Conservation (phyloP, 2,888 invertebrate species). For the Phlogophora meticulosa region DNA sequence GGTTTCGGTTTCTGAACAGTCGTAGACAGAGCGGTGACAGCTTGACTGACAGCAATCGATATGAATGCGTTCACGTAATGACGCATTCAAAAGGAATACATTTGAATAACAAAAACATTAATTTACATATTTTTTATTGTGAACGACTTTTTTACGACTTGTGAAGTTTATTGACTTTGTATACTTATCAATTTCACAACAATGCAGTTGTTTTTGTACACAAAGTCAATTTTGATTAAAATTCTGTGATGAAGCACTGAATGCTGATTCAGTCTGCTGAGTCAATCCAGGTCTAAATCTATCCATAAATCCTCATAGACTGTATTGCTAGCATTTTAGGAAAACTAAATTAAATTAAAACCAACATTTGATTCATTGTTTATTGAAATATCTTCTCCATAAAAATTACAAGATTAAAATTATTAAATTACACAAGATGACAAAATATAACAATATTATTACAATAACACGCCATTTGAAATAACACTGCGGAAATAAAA, state of each 20-base stretch:
- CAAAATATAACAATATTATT: conserved; percentile 66
- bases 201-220: conserved; percentile 13
- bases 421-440: conserved; percentile 70
- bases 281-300: too few species aligned
- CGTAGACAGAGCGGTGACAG: conserved; percentile 63
- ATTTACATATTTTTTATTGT: conserved; percentile 48
- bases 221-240: too few species aligned
- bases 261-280: too few species aligned
- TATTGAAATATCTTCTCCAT: conserved; percentile 73
- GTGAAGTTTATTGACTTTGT: conserved; percentile 37
- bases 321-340: too few species aligned
- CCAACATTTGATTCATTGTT: conserved; percentile 69
- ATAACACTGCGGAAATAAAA: conserved; percentile 67
- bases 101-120: conserved; percentile 46
- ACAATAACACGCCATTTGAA: conserved; percentile 55
- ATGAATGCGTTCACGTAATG: conserved; percentile 63
- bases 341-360: conserved; percentile 35
- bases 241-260: too few species aligned
- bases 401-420: conserved; percentile 73
- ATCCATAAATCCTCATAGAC: too few species aligned
- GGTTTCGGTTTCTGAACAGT: conserved; percentile 53
- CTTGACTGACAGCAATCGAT: conserved; percentile 64
- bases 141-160: conserved; percentile 28
- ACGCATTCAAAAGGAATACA: conserved; percentile 55
- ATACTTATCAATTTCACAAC: background rate